Evolutionary conservation across 2,113 vertebrate genomes (phyloP).

Genomic region (Macrotus californicus): DNA sequence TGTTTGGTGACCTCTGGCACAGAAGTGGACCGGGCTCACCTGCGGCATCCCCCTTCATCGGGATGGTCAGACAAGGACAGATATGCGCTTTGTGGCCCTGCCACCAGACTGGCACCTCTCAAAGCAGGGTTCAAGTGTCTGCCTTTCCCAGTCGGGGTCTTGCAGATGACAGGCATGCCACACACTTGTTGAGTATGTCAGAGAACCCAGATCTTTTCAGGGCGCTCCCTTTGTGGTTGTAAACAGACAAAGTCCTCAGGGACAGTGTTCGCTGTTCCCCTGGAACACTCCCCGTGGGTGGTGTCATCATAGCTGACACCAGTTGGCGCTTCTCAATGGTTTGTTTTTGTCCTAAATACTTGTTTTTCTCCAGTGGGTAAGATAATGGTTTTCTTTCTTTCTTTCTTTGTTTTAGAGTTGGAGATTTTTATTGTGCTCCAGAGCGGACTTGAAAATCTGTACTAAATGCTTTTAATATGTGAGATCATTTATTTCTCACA

Average conservation of each 20-base stretch:
- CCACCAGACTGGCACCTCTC: not conserved
- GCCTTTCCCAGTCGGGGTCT: not conserved
- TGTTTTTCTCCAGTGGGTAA: not conserved
- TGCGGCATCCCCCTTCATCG: not conserved
- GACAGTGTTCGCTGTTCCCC: not conserved
- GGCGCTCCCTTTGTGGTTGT: not conserved
- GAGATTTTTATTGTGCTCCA: not conserved
- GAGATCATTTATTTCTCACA: not conserved
- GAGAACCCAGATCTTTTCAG: not conserved
- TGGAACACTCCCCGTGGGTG: not conserved
- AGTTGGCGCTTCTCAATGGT: not conserved
- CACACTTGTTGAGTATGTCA: not conserved
- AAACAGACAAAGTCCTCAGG: not conserved
- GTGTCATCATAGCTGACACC: not conserved
- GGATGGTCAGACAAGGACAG: not conserved
- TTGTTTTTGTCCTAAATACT: not conserved
- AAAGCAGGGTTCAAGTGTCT: too few relatives aligned
- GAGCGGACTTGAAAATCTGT: not conserved
- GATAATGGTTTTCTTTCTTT: too few relatives aligned
- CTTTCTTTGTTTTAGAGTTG: not conserved
- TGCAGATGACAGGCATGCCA: not conserved
- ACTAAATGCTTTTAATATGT: not conserved
- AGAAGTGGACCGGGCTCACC: not conserved
- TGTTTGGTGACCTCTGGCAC: not conserved
- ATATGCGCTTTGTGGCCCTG: not conserved